Evolutionary conservation across 2,888 invertebrate genomes (phyloP), one percentile per base, ranked within the genome.

Genomic region (Acleris literana): DNA sequence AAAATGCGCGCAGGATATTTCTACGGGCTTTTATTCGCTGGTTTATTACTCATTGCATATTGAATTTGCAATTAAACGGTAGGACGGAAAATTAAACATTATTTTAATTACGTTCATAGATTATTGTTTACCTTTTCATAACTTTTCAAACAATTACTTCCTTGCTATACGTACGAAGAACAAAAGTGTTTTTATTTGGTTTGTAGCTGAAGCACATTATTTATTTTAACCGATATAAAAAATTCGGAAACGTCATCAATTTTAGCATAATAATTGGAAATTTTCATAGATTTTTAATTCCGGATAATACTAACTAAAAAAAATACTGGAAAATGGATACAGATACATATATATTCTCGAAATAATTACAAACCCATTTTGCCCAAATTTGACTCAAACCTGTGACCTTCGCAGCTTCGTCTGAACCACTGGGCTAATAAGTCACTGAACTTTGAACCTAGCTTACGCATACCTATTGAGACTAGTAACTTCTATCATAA

Each of bases 1-100:
- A 88, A 89, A 88, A 77, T 71, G 69, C 58, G 81, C 83, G 81
- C 83, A 79, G 77, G 80, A 66, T 69, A 62, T 61, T 62, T 59
- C 51, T 56, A 22, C 48, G 43, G 58, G 29, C 46, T 43, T 25
- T 49, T 61, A 51, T 68, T 67, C 61, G 63, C 55, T 61, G 54
- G 68, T 69, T 64, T 63, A 55, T 63, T 63, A 63, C 44, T 66
- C 61, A 66, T 62, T 60, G 16, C 55, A 33, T 52, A 20, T 62
- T 66, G 56, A 61, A 52, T 62, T 68, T 48, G 53, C 54, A 63
- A 68, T 67, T 71, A 65, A 53, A 56, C 46, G 29, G 17, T 39
- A 20, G 6, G 11, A 56, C 16, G 54, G 52, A 29, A 57, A 62
- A 22, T 57, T 9, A 11, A 52, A 39, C 54, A 6, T 11, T 17